phyloP scores from a whole-genome alignment of 2,113 vertebrate genomes.

The Salvelinus namaycush region DNA sequence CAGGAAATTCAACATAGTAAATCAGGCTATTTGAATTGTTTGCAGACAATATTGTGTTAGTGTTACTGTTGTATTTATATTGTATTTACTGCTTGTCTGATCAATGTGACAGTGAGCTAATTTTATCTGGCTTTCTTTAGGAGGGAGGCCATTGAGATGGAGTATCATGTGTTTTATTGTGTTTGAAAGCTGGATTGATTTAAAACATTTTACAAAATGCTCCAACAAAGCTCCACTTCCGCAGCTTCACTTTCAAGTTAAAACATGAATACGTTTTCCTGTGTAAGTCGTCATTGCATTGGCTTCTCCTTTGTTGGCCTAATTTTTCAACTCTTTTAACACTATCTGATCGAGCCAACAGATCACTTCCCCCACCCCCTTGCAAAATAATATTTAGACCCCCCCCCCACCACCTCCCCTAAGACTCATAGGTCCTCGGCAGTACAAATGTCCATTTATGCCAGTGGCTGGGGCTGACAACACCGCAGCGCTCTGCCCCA shows the following conservation, averaged over 20 bases:
- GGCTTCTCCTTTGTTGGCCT: conserved; percentile 33
- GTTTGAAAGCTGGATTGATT: conserved; percentile 38
- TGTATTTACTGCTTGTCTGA: conserved; percentile 26
- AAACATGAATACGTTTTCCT: conserved; percentile 53
- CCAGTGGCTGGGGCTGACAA: conserved; percentile 89
- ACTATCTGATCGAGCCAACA: conserved; percentile 21
- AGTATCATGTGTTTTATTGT: conserved; percentile 24
- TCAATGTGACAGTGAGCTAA: background rate
- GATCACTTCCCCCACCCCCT: conserved; percentile 47
- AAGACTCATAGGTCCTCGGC: conserved; percentile 70
- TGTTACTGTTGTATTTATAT: conserved; percentile 20
- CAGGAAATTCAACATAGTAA: too few relatives aligned
- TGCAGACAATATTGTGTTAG: conserved; percentile 1
- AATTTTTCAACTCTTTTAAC: conserved; percentile 42
- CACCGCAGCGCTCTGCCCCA: conserved; percentile 88
- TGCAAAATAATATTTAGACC: conserved; percentile 46
- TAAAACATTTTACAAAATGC: conserved; percentile 37
- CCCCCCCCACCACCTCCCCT: conserved; percentile 34
- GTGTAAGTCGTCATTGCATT: conserved; percentile 57
- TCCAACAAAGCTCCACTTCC: conserved; percentile 52
- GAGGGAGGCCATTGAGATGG: conserved; percentile 4
- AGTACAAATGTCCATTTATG: conserved; percentile 83
- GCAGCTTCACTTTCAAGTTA: conserved; percentile 51
- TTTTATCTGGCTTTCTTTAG: conserved; percentile 29
- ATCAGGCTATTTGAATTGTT: too few relatives aligned